phyloP scores from a whole-genome alignment of 1,140 invertebrate species.

The Achatina immaculata region DNA sequence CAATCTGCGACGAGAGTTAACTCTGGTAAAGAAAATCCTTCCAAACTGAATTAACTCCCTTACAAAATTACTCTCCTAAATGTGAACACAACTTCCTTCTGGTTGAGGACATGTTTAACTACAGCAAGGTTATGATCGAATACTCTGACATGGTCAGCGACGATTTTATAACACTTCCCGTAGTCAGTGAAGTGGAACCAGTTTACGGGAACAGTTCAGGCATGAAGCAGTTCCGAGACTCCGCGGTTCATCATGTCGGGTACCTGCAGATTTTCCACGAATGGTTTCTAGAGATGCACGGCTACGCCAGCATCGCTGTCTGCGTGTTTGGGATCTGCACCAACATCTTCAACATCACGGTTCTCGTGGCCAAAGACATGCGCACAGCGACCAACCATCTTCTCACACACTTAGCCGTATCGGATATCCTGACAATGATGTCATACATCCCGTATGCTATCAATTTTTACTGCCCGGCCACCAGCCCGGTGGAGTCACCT shows the following conservation, averaged over 20 bases:
- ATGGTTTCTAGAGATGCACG: conserved; percentile 75
- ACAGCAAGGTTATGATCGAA: neutral
- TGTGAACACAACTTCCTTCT: too few relatives aligned
- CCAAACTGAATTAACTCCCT: too few relatives aligned
- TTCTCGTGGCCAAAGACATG: conserved; percentile 88
- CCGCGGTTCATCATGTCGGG: neutral
- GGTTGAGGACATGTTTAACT: neutral
- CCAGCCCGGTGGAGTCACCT: conserved; percentile 47
- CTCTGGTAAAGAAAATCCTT: too few relatives aligned
- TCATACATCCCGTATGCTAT: conserved; percentile 88
- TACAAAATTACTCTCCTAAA: too few relatives aligned
- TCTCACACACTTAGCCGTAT: conserved; percentile 85
- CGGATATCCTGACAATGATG: conserved; percentile 89
- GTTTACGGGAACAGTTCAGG: neutral
- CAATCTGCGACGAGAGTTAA: too few relatives aligned
- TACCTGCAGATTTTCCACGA: conserved; percentile 56
- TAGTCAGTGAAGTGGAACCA: neutral
- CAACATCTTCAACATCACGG: conserved; percentile 90
- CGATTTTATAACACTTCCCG: neutral
- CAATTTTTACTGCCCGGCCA: conserved; percentile 73
- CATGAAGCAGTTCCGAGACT: neutral
- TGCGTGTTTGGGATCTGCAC: conserved; percentile 90
- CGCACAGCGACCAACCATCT: conserved; percentile 84
- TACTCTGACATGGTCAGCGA: neutral
- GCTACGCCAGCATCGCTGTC: conserved; percentile 80